phyloP scores from a whole-genome alignment of 2,113 vertebrate genomes.

The Gorsachius goisagi region DNA sequence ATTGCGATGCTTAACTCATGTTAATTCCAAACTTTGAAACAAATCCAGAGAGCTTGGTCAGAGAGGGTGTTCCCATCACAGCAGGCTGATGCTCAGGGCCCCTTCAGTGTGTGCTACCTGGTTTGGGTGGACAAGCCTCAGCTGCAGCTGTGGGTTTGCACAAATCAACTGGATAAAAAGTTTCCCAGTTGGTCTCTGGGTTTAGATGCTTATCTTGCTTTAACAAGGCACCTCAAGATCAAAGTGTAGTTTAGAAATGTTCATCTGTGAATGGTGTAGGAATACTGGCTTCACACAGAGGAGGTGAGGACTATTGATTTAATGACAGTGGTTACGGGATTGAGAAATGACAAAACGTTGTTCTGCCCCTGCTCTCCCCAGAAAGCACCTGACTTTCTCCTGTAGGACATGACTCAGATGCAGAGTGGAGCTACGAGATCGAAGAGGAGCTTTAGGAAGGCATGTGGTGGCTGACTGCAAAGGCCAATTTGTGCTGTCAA shows the following conservation, averaged over 20 bases:
- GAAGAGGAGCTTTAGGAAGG: background rate
- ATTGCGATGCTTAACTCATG: rapidly evolving
- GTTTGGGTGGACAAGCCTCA: background rate
- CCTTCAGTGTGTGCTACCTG: background rate
- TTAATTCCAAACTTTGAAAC: background rate
- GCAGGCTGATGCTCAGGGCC: background rate
- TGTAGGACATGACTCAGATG: background rate
- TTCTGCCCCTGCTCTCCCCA: background rate
- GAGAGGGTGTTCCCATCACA: rapidly evolving
- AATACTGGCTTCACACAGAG: rapidly evolving
- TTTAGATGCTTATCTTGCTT: background rate
- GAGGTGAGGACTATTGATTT: background rate
- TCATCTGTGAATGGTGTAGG: background rate
- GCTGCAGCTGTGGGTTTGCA: background rate
- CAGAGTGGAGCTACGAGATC: background rate
- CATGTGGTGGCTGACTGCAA: background rate
- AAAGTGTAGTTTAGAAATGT: background rate
- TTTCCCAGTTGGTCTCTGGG: background rate
- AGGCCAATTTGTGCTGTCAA: background rate
- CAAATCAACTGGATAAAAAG: background rate
- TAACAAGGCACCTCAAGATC: background rate
- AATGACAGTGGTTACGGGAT: background rate
- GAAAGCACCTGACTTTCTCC: background rate
- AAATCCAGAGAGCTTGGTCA: background rate
- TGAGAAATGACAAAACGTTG: background rate